A percentile compares a stretch with the other conserved stretches of the same genome.
Conservation (phyloP, 1,140 invertebrate genomes). For the Procambarus virginalis region DNA sequence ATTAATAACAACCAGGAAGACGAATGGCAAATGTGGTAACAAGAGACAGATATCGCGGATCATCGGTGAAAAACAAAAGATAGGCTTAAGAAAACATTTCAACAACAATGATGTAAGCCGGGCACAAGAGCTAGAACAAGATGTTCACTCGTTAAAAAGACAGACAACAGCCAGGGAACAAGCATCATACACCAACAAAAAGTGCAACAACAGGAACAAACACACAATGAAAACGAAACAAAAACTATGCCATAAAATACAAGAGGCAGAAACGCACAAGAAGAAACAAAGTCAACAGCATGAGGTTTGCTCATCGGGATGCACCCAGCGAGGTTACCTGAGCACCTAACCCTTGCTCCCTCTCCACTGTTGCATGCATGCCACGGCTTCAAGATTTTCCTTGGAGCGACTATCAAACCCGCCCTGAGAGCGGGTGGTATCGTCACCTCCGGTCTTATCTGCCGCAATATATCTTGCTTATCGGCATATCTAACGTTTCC, state of each 20-base stretch:
- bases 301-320: constrained; percentile 25
- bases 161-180: too few species aligned
- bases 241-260: not conserved
- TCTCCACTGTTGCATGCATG: constrained; percentile 44
- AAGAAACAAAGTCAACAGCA: not conserved
- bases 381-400: constrained; percentile 16
- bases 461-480: constrained; percentile 48
- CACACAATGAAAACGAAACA: not conserved
- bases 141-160: too few species aligned
- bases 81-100: too few species aligned
- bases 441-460: constrained; percentile 46
- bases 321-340: constrained; percentile 5
- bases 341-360: not conserved
- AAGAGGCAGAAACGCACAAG: not conserved
- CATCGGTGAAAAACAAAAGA: too few species aligned
- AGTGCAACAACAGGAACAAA: not conserved
- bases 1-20: too few species aligned
- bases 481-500: constrained; percentile 41
- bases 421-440: constrained; percentile 30
- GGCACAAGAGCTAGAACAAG: too few species aligned
- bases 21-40: too few species aligned
- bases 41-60: too few species aligned
- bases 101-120: too few species aligned
- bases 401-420: constrained; percentile 44
- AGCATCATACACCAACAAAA: too few species aligned